Percentiles rank a stretch among this genome's conserved stretches.
Conservation (phyloP, 2,888 invertebrate genomes). For the Rotaria magnacalcarata region DNA sequence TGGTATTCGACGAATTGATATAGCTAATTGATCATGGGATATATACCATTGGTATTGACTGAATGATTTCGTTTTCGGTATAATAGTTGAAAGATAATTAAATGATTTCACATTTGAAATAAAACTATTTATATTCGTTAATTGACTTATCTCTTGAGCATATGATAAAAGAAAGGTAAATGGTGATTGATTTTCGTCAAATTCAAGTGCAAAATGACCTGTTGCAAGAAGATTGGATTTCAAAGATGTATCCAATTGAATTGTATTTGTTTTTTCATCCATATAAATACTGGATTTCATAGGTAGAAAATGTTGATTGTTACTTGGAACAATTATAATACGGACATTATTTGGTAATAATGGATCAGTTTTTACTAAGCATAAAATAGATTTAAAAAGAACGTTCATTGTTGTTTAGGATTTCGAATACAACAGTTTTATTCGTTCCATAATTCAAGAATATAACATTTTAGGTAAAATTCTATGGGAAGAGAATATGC, state of each 20-base stretch:
- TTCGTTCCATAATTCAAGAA: no score
- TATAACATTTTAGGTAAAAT: no score
- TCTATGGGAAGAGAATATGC: no score
- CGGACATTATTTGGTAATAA: not conserved
- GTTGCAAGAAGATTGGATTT: not conserved
- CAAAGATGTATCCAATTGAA: not conserved
- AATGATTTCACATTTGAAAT: not conserved
- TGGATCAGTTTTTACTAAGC: not conserved
- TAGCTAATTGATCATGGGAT: not conserved
- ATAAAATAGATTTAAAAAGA: not conserved
- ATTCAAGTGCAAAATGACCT: conserved; percentile 6
- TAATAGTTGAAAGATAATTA: not conserved
- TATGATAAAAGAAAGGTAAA: not conserved
- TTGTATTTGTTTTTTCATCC: not conserved
- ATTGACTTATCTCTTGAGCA: not conserved
- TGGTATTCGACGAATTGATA: not conserved
- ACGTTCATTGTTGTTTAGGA: no score
- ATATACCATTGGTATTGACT: not conserved
- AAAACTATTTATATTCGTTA: not conserved
- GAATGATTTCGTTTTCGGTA: not conserved
- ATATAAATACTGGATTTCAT: not conserved
- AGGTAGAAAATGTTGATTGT: not conserved
- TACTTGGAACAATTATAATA: not conserved
- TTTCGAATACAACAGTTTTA: no score
- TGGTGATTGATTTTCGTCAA: not conserved